phyloP scores from a whole-genome alignment of 2,797 vertebrate genomes.

The Squalus acanthias region DNA sequence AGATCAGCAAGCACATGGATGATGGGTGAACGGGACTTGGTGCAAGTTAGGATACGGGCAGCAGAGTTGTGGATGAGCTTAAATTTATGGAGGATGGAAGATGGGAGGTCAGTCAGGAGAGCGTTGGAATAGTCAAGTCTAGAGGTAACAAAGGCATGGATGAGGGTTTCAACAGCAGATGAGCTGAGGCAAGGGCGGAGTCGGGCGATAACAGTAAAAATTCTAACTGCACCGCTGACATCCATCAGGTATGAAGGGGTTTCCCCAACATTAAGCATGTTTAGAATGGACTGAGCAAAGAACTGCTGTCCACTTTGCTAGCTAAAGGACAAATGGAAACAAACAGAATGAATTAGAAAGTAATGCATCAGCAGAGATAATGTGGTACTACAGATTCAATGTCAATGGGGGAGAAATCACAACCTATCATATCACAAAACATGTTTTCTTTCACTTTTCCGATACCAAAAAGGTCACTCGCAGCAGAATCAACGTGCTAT shows the following conservation, averaged over 20 bases:
- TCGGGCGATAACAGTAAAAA: neutral
- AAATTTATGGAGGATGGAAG: too few relatives aligned
- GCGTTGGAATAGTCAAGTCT: too few relatives aligned
- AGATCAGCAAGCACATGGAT: too few relatives aligned
- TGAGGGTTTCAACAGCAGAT: too few relatives aligned
- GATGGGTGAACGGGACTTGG: too few relatives aligned
- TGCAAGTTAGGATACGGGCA: too few relatives aligned
- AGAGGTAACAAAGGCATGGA: too few relatives aligned
- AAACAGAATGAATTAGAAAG: neutral
- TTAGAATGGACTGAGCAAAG: neutral
- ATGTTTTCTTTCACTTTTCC: neutral
- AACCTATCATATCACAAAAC: neutral
- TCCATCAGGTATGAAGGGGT: neutral
- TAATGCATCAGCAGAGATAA: neutral
- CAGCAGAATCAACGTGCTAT: neutral
- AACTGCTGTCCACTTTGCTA: neutral
- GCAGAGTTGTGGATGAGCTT: too few relatives aligned
- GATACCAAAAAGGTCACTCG: neutral
- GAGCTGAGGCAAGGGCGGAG: too few relatives aligned
- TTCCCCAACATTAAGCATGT: neutral
- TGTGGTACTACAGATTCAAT: neutral
- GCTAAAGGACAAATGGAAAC: too few relatives aligned
- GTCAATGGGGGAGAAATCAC: neutral
- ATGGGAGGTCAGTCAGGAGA: too few relatives aligned
- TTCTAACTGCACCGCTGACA: neutral